A percentile compares a stretch with the other conserved stretches of the same genome.
Evolutionary conservation across 2,797 vertebrate species (phyloP).

Genomic region (Onychomys leucogaster): DNA sequence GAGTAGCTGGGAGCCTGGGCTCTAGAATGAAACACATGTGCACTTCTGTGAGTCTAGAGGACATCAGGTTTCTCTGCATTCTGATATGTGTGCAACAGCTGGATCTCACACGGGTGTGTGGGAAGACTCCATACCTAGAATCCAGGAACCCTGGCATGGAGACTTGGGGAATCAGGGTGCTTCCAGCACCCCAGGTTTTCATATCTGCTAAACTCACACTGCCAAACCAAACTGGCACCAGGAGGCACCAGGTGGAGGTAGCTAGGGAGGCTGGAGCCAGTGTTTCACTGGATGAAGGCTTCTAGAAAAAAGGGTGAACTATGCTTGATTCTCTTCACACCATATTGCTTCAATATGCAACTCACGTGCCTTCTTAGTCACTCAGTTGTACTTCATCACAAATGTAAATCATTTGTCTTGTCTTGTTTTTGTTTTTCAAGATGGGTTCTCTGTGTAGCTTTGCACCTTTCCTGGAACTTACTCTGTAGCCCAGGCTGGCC

Average conservation of each 20-base stretch:
- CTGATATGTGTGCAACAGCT: no score
- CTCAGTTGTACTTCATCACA: neutral
- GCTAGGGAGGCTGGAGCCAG: neutral
- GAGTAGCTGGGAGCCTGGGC: no score
- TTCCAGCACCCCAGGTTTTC: neutral
- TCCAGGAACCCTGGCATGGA: neutral
- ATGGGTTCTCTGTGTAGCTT: no score
- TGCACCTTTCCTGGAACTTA: no score
- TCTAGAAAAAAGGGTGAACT: neutral
- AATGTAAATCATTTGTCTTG: neutral
- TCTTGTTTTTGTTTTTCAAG: no score
- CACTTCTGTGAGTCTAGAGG: no score
- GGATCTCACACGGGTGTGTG: no score
- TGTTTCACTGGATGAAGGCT: neutral
- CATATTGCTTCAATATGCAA: neutral
- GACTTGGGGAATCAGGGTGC: neutral
- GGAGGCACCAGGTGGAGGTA: neutral
- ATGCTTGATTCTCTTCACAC: neutral
- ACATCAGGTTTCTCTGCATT: no score
- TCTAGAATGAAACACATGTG: no score
- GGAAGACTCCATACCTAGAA: neutral
- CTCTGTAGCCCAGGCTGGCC: no score
- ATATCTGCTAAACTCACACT: no score
- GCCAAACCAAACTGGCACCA: no score
- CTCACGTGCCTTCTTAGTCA: neutral